A percentile compares a stretch with the other conserved stretches of the same genome.
Evolutionary conservation across 2,797 vertebrate species (phyloP).

Genomic region (Ctenosaura bakeri): DNA sequence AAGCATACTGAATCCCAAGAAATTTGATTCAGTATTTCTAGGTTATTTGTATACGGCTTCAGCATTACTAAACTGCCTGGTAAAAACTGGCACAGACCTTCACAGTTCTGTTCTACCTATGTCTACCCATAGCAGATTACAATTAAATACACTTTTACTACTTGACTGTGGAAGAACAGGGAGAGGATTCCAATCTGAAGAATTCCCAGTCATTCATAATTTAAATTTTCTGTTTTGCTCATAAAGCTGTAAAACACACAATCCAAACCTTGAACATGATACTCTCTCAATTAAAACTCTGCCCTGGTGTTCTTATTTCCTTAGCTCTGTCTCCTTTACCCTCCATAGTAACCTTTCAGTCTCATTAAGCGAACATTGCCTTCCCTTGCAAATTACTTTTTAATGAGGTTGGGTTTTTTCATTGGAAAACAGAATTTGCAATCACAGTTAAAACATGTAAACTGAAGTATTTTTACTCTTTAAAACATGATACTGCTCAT

Average conservation of each 20-base stretch:
- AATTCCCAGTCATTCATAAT: background rate
- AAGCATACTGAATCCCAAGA: background rate
- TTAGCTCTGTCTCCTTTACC: background rate
- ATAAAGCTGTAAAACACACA: background rate
- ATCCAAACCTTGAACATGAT: background rate
- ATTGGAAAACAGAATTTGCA: conserved; percentile 9
- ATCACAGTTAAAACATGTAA: background rate
- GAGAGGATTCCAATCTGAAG: background rate
- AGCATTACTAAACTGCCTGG: background rate
- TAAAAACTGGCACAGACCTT: background rate
- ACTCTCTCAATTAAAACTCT: background rate
- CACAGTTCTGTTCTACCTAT: background rate
- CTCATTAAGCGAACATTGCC: background rate
- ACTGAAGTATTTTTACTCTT: background rate
- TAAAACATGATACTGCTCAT: background rate
- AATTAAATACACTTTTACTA: background rate
- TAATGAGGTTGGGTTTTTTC: conserved; percentile 8
- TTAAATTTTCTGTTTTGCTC: background rate
- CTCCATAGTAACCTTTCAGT: background rate
- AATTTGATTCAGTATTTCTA: background rate
- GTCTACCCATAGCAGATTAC: background rate
- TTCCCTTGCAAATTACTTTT: conserved; percentile 16
- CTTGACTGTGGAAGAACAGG: background rate
- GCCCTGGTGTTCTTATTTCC: background rate
- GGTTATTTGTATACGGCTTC: background rate